phyloP scores from a whole-genome alignment of 1,140 invertebrate genomes.

The Ridgeia piscesae region DNA sequence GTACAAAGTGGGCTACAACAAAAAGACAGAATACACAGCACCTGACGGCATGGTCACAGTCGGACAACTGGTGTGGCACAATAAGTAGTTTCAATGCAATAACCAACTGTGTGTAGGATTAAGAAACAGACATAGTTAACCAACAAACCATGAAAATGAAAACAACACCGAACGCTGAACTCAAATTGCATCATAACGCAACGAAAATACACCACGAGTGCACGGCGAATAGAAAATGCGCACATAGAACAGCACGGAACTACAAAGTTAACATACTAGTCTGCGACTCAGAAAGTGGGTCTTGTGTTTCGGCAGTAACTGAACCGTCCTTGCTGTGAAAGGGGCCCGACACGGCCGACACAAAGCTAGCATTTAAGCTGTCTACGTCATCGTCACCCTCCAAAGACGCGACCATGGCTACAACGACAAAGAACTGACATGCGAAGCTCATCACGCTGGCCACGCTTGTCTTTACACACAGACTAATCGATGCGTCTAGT shows the following conservation, averaged over 20 bases:
- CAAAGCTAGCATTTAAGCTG: conserved; percentile 5
- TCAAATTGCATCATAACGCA: neutral
- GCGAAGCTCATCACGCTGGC: neutral
- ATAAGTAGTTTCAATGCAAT: neutral
- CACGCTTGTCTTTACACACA: neutral
- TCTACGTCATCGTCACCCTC: neutral
- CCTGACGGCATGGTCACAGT: neutral
- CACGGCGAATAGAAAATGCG: neutral
- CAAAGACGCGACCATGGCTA: neutral
- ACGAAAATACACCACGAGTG: neutral
- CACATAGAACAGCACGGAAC: neutral
- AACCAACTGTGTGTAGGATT: neutral
- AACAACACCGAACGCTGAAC: neutral
- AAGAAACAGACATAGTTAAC: neutral
- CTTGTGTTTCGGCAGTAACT: neutral
- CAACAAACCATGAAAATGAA: neutral
- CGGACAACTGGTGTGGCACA: neutral
- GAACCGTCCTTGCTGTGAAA: neutral
- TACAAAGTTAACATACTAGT: neutral
- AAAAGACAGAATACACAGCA: neutral
- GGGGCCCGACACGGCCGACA: neutral
- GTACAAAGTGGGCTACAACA: neutral
- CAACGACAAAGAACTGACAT: neutral
- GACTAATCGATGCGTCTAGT: neutral
- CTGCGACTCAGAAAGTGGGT: neutral